Evolutionary conservation across 2,113 vertebrate species (phyloP).

Genomic region (Pomatostomus ruficeps): DNA sequence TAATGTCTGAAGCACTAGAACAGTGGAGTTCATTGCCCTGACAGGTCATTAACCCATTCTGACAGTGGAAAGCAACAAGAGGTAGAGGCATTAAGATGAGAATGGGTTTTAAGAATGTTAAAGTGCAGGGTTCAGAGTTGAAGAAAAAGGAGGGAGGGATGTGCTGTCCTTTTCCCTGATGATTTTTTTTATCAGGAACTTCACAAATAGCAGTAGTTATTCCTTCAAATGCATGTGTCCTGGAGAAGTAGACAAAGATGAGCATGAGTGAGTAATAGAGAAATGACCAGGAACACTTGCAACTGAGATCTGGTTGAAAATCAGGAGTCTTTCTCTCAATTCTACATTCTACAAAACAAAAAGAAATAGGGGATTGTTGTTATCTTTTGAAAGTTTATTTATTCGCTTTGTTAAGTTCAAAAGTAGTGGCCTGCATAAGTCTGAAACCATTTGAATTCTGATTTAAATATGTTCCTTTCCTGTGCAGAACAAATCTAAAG

Average conservation of each 20-base stretch:
- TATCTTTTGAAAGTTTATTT: neutral
- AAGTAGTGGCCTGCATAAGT: neutral
- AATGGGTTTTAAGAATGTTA: neutral
- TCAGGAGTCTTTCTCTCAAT: neutral
- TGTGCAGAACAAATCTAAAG: neutral
- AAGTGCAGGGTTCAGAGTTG: neutral
- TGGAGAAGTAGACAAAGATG: neutral
- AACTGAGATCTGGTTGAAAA: neutral
- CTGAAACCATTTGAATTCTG: neutral
- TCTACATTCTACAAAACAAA: neutral
- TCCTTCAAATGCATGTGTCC: neutral
- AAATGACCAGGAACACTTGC: neutral
- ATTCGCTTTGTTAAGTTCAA: neutral
- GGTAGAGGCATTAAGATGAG: neutral
- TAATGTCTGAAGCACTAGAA: neutral
- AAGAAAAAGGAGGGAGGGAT: neutral
- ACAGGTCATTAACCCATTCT: neutral
- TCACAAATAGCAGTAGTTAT: neutral
- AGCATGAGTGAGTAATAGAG: neutral
- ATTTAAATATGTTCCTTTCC: neutral
- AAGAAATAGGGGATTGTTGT: neutral
- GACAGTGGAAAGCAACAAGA: neutral
- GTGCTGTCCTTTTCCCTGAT: neutral
- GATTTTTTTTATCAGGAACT: neutral
- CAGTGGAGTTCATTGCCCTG: neutral